Percentiles rank a stretch among this genome's conserved stretches.
These are phyloP conservation scores for Menura novaehollandiae DNA, from an alignment of 2,113 vertebrate species.

Conservation along the genomic window DNA sequence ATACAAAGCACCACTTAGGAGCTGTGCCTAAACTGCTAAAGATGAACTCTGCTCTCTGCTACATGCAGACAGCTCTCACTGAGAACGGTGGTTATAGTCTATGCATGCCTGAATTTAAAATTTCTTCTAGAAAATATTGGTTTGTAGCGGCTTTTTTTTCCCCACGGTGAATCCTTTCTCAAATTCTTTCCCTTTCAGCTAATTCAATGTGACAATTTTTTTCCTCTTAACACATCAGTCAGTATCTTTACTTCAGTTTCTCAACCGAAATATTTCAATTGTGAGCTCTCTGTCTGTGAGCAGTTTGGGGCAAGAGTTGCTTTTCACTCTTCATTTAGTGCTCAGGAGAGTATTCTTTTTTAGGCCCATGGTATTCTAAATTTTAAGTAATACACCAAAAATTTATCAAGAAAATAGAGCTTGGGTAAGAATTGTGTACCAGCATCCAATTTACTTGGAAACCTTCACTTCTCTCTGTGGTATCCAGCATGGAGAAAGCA, in stretches of 20 bases:
- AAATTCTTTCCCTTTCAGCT: neutral
- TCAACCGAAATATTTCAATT: neutral
- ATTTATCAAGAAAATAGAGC: neutral
- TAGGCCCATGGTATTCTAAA: neutral
- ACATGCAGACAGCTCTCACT: neutral
- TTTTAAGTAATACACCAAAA: neutral
- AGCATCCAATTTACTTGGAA: neutral
- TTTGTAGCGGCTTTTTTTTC: neutral
- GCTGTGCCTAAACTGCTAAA: neutral
- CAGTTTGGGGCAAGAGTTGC: fast-evolving
- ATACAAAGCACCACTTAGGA: neutral
- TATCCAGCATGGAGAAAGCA: neutral
- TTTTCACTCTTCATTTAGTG: neutral
- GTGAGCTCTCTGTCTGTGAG: neutral
- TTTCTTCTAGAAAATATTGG: neutral
- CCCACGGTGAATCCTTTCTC: neutral
- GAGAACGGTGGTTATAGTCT: neutral
- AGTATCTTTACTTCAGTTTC: neutral
- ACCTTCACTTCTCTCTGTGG: neutral
- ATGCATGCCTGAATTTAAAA: neutral
- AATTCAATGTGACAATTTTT: neutral
- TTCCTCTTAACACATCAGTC: neutral
- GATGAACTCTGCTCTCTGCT: neutral
- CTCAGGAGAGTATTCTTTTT: neutral
- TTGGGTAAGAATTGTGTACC: neutral